These are phyloP conservation scores for Brachionus rotundiformis DNA, from an alignment of 1,140 invertebrate genomes.

Conservation along the genomic window DNA sequence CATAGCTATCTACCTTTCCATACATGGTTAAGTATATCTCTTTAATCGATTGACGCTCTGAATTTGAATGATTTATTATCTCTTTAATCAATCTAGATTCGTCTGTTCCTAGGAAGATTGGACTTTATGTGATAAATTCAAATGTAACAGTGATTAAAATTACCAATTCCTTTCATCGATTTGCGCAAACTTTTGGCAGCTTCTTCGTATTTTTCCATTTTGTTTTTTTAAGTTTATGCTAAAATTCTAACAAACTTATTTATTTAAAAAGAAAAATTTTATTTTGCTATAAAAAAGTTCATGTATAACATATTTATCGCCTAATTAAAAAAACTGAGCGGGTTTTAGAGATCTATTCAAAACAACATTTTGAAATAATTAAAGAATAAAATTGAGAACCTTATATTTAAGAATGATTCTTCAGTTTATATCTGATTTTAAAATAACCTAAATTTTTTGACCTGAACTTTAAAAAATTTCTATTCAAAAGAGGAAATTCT, in stretches of 20 bases:
- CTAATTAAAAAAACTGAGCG: neutral
- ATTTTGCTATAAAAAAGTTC: too few species aligned
- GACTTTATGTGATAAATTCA: too few species aligned
- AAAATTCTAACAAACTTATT: neutral
- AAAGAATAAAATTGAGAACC: too few species aligned
- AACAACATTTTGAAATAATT: too few species aligned
- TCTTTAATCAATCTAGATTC: slow-evolving; percentile 27
- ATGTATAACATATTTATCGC: neutral
- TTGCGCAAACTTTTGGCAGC: neutral
- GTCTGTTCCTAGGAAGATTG: slow-evolving; percentile 52
- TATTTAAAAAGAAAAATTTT: too few species aligned
- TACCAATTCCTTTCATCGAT: slow-evolving; percentile 20
- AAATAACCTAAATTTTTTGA: neutral
- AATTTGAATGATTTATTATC: slow-evolving; percentile 14
- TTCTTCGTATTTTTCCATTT: neutral
- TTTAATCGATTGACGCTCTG: slow-evolving; percentile 46
- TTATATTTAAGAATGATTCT: too few species aligned
- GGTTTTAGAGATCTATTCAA: too few species aligned
- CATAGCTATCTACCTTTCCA: neutral
- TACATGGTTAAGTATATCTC: slow-evolving; percentile 17
- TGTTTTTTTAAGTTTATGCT: neutral
- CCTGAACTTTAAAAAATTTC: neutral
- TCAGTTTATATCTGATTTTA: too few species aligned
- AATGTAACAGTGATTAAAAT: neutral
- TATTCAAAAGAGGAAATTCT: neutral